Base-by-base conservation (phyloP, 1,140 invertebrate species). In the Drosophila tropicalis region DNA sequence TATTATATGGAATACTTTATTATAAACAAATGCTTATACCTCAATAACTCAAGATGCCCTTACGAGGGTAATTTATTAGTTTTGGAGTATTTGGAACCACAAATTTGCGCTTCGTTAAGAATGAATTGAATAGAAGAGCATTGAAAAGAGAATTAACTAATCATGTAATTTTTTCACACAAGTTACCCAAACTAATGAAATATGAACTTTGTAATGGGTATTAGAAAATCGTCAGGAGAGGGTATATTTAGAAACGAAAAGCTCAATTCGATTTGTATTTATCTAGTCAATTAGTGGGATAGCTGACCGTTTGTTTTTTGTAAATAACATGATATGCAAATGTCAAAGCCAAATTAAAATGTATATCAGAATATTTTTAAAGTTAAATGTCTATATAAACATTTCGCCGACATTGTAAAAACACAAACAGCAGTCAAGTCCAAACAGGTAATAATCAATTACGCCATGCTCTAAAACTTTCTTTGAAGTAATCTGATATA, bases 361-460 rank as follows among this genome's bases (percentile, higher is more conserved):
- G 77, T 80, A 67, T 68, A 67, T 54, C 73, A 77, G 60, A 77
- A 77, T 77, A 78, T 77, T 76, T 70, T 77, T 56, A 77, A 29
- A 77, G 71, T 77, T 40, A 77, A 77, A 72, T 62, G 62, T 76
- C 73, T 76, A 76, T 39, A 69, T 55, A 56, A 55, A 76, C 69
- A 36, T 34, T 60, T 63, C 68, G 40, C 67, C 32, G 39, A 34
- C 63, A 41, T 25, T 12, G 44, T 22, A 22, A 22, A 17, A 9
- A 17, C 0, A 22, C 19, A 17, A 39, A 13, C 34, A 36, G 5
- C 1, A 15, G 13, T 44, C 41, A 44, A 44, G 41, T 44, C 1
- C 15, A 15, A 44, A 22, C 44, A 51, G 44, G 17, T 47, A 47
- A 51, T 3, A 51, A 22, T 51, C 44, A 22, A 22, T 51, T 51